Conservation (phyloP, 1,140 invertebrate genomes). For the Drosophila kanapiae region DNA sequence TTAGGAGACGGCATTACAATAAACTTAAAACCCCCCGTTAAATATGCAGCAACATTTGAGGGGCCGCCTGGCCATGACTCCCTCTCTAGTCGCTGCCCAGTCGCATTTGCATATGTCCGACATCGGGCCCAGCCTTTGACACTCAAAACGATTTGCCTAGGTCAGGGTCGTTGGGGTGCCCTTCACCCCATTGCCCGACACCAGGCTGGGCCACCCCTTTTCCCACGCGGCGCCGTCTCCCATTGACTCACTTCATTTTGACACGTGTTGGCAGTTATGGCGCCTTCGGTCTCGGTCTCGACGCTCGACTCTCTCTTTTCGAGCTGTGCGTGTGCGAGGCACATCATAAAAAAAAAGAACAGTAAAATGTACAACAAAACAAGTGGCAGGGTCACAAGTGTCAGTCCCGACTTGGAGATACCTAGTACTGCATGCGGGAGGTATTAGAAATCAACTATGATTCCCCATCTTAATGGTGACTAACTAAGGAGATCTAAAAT, state of each 20-base stretch:
- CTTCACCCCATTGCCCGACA: background rate
- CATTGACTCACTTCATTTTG: constrained; percentile 59
- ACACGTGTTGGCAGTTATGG: constrained; percentile 82
- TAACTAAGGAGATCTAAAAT: background rate
- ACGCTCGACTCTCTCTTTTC: constrained; percentile 34
- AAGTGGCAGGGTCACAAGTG: background rate
- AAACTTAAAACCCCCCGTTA: constrained; percentile 57
- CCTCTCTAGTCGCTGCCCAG: constrained; percentile 3
- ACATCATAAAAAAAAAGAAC: constrained; percentile 62
- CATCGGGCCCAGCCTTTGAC: constrained; percentile 72
- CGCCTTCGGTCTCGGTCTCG: constrained; percentile 50
- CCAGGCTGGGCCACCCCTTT: background rate
- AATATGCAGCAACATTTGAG: constrained; percentile 64
- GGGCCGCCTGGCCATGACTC: constrained; percentile 46
- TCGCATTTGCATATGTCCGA: constrained; percentile 76
- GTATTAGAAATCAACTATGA: too few relatives aligned
- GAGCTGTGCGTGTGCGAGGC: constrained; percentile 52
- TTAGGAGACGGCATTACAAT: constrained; percentile 15
- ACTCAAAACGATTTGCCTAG: constrained; percentile 77
- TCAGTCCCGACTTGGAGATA: constrained; percentile 6
- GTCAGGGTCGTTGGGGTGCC: constrained; percentile 65
- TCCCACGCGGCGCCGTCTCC: constrained; percentile 16
- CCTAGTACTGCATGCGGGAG: background rate
- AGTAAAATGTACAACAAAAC: constrained; percentile 18
- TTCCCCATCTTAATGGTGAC: too few relatives aligned